Conservation (phyloP, 2,888 invertebrate genomes). For the Strigamia maritima region DNA sequence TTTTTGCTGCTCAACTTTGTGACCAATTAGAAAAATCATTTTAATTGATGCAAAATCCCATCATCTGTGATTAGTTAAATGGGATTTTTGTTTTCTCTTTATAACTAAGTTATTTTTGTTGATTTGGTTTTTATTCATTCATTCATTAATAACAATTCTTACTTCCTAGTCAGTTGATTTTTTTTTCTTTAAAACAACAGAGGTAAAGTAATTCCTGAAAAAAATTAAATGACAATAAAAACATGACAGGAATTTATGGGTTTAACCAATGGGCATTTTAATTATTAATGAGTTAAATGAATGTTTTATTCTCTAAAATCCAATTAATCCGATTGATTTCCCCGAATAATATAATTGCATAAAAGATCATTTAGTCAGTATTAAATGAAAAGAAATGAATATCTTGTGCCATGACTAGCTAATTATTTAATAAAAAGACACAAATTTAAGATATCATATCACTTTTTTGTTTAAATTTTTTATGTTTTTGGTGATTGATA, state of each 20-base stretch:
- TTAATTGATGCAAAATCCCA: background rate
- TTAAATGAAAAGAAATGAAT: background rate
- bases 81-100: background rate
- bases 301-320: background rate
- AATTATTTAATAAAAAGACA: background rate
- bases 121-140: background rate
- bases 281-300: background rate
- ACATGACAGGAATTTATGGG: background rate
- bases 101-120: background rate
- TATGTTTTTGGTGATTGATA: background rate
- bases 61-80: background rate
- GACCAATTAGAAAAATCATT: background rate
- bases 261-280: background rate
- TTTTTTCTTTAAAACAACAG: background rate
- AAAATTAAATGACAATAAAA: background rate
- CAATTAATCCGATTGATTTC: background rate
- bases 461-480: background rate
- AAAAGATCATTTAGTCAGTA: background rate
- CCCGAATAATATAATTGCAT: background rate
- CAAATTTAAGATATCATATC: slow-evolving; percentile 7
- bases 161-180: slow-evolving; percentile 4
- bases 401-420: slow-evolving; percentile 13
- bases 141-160: background rate
- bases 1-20: background rate
- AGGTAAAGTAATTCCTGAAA: background rate